These are phyloP conservation scores for Hippolais icterina DNA, from an alignment of 2,113 vertebrate genomes.

Conservation along the genomic window DNA sequence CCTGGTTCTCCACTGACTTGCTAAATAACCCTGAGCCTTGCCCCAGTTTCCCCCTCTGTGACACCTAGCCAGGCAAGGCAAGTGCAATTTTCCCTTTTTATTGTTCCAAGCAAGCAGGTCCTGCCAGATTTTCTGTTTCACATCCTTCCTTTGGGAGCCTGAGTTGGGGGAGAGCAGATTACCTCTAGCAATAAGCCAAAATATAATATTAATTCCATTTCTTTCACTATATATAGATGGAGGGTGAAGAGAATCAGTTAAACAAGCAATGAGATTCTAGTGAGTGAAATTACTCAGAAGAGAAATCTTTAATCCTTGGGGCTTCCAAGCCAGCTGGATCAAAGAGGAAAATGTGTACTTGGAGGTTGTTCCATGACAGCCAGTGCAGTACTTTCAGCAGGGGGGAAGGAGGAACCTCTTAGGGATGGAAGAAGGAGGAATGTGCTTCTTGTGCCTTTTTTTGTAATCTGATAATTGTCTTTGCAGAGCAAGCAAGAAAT, in stretches of 20 bases:
- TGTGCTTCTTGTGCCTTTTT: conserved; percentile 56
- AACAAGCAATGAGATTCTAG: conserved; percentile 13
- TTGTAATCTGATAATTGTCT: conserved; percentile 32
- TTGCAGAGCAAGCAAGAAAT: conserved; percentile 37
- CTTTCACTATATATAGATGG: background rate
- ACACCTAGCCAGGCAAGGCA: background rate
- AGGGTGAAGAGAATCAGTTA: background rate
- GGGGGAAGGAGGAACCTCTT: conserved; percentile 30
- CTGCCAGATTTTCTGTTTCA: background rate
- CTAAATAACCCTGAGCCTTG: background rate
- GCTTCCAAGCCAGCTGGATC: conserved; percentile 39
- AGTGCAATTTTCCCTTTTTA: background rate
- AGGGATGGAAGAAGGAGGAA: background rate
- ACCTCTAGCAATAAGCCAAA: background rate
- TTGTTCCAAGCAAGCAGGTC: background rate
- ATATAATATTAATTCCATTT: background rate
- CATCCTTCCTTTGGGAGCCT: background rate
- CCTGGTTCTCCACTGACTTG: background rate
- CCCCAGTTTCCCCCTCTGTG: background rate
- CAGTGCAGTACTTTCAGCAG: background rate
- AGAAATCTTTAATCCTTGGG: conserved; percentile 34
- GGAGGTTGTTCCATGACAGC: conserved; percentile 33
- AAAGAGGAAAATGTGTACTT: conserved; percentile 10
- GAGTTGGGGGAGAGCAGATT: background rate
- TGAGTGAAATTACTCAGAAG: conserved; percentile 28